These are phyloP conservation scores for Mus pahari DNA, from an alignment of 2,113 vertebrate species.

Conservation along the genomic window DNA sequence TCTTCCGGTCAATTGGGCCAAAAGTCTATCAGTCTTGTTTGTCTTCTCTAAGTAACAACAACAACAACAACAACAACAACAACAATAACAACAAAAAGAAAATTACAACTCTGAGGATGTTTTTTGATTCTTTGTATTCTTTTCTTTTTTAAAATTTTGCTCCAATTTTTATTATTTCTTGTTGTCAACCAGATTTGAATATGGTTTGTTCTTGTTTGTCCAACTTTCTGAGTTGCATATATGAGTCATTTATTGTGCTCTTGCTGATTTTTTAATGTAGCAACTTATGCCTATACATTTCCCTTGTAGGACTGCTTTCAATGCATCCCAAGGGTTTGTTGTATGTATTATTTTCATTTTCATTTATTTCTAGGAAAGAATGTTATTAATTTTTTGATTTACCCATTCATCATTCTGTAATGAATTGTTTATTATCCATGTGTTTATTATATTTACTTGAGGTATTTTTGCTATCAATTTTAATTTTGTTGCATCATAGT, in stretches of 20 bases:
- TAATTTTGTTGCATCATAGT: not conserved
- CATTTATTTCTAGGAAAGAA: not conserved
- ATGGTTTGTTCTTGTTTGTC: not conserved
- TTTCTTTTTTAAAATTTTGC: not conserved
- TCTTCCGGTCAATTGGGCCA: not conserved
- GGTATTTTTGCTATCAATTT: not conserved
- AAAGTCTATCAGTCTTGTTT: not conserved
- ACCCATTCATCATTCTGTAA: not conserved
- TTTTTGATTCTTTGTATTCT: not conserved
- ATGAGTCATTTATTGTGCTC: not conserved
- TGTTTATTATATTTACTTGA: not conserved
- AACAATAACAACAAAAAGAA: no score
- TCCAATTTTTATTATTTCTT: not conserved
- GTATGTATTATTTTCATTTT: not conserved
- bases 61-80: no score
- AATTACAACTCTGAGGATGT: not conserved
- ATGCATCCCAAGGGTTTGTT: not conserved
- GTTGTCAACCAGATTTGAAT: not conserved
- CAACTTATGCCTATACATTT: not conserved
- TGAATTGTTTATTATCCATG: not conserved
- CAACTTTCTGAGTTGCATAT: not conserved
- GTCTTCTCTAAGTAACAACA: not conserved
- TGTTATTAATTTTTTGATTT: not conserved
- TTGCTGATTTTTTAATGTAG: not conserved
- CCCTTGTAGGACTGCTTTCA: not conserved